Conservation (phyloP, 2,797 vertebrate genomes). For the Mionectes olivaceus region DNA sequence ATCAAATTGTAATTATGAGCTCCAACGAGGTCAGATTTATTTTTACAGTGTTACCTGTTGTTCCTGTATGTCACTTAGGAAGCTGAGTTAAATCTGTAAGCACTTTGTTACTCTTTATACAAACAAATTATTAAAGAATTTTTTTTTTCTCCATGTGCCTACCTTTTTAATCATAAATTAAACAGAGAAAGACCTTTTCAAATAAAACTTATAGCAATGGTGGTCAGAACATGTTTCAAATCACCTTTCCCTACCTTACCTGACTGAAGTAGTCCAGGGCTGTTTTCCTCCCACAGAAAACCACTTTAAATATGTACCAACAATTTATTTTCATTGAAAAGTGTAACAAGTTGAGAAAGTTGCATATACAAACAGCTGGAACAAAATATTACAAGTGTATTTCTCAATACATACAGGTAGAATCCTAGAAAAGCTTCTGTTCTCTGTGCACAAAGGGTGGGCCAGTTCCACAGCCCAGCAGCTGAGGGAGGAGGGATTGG, state of each 20-base stretch:
- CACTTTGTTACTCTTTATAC: slow-evolving; percentile 86
- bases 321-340: slow-evolving; percentile 47
- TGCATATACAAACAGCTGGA: background rate
- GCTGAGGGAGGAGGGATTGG: background rate
- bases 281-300: background rate
- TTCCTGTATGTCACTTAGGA: slow-evolving; percentile 44
- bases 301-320: background rate
- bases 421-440: background rate
- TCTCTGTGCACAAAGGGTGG: background rate
- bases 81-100: slow-evolving; percentile 67
- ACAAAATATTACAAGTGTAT: background rate
- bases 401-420: background rate
- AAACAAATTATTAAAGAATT: slow-evolving; percentile 65
- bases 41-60: slow-evolving; percentile 63
- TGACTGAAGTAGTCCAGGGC: background rate
- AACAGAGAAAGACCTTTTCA: background rate
- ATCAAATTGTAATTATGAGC: slow-evolving; percentile 40
- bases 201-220: rapidly evolving
- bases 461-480: background rate
- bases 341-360: background rate
- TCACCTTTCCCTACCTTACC: background rate
- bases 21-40: slow-evolving; percentile 32
- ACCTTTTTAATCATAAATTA: background rate
- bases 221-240: background rate
- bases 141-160: background rate